Conservation (phyloP, 2,113 vertebrate species). For the Malurus elegans region DNA sequence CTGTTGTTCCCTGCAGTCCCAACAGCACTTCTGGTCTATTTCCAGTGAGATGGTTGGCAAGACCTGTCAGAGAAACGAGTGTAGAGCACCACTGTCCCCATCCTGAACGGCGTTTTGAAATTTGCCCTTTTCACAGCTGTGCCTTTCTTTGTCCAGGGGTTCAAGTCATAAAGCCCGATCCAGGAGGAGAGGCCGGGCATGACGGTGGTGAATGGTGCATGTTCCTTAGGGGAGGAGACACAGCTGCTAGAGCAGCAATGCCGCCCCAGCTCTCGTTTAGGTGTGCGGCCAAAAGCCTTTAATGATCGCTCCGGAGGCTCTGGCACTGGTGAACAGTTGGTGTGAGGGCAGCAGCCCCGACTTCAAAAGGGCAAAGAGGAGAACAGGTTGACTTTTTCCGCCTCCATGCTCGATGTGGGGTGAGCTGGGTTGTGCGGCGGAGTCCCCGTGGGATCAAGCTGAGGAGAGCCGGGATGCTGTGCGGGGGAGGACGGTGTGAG, state of each 20-base stretch:
- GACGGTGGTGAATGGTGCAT: not conserved
- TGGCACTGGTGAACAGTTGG: rapidly evolving
- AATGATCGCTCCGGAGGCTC: not conserved
- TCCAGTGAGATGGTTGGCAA: not conserved
- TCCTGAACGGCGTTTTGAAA: not conserved
- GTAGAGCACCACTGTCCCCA: not conserved
- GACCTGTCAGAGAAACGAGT: not conserved
- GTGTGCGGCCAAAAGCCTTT: not conserved
- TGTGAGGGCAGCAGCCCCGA: not conserved
- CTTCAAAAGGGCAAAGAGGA: no score
- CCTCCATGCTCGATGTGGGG: not conserved
- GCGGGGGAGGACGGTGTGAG: not conserved
- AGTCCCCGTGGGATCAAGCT: rapidly evolving
- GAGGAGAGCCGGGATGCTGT: not conserved
- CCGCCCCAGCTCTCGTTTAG: not conserved
- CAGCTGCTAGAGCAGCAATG: not conserved
- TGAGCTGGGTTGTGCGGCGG: rapidly evolving
- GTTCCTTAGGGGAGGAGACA: not conserved
- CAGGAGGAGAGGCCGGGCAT: not conserved
- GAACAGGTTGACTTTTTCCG: not conserved
- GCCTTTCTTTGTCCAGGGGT: not conserved
- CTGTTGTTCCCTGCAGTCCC: not conserved
- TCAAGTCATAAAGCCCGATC: not conserved
- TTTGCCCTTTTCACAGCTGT: not conserved
- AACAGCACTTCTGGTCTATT: not conserved